Evolutionary conservation across 1,140 invertebrate genomes (phyloP).

Genomic region (Bombus difficillimus): DNA sequence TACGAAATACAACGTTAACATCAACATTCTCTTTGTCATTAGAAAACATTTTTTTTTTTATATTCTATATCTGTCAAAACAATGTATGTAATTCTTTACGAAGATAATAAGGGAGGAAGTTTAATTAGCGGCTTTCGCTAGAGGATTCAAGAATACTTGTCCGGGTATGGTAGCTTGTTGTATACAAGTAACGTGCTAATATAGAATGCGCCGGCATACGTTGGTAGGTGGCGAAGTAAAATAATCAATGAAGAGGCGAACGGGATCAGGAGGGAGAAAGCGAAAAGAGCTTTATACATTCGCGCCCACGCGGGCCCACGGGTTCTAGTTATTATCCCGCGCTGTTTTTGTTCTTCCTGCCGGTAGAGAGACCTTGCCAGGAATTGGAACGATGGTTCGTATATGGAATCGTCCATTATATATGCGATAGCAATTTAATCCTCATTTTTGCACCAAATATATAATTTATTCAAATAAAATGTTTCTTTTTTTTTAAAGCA

Average conservation of each 20-base stretch:
- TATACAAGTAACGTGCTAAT: slow-evolving; percentile 24
- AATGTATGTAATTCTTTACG: too few species aligned
- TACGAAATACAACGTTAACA: too few species aligned
- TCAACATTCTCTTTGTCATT: too few species aligned
- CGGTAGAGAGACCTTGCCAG: slow-evolving; percentile 49
- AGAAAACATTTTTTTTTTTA: too few species aligned
- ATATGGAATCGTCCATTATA: slow-evolving; percentile 21
- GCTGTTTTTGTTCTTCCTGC: slow-evolving; percentile 55
- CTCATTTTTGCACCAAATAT: neutral
- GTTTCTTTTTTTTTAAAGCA: neutral
- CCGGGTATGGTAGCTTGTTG: neutral
- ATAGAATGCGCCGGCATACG: slow-evolving; percentile 28
- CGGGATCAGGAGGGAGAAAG: slow-evolving; percentile 49
- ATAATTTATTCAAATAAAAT: neutral
- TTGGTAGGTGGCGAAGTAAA: slow-evolving; percentile 59
- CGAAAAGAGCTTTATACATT: slow-evolving; percentile 46
- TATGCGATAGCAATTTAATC: neutral
- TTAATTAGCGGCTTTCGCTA: slow-evolving; percentile 15
- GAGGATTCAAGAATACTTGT: slow-evolving; percentile 29
- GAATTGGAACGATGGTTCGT: slow-evolving; percentile 31
- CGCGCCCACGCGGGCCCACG: slow-evolving; percentile 59
- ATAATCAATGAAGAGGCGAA: slow-evolving; percentile 67
- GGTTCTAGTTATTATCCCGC: slow-evolving; percentile 41
- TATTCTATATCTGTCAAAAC: too few species aligned
- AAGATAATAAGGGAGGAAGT: neutral